A percentile compares a stretch with the other conserved stretches of the same genome.
phyloP scores from a whole-genome alignment of 2,888 invertebrate species.

The Tenthredo amoena region DNA sequence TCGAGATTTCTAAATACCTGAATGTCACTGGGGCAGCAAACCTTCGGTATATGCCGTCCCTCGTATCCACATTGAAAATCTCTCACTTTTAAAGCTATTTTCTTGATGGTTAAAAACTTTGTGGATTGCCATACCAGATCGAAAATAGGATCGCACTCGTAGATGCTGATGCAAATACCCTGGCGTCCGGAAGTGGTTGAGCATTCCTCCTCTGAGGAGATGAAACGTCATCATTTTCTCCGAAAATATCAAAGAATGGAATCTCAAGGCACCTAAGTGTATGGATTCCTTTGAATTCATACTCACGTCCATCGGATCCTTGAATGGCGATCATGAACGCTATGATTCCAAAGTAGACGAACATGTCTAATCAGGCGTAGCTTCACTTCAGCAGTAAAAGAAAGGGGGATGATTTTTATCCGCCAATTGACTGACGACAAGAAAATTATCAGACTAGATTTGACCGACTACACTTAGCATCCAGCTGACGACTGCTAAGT shows the following conservation, averaged over 20 bases:
- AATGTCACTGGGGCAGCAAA: constrained; percentile 77
- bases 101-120: constrained; percentile 60
- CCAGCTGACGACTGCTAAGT: not conserved
- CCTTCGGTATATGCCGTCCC: constrained; percentile 80
- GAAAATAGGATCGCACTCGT: constrained; percentile 71
- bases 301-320: constrained; percentile 28
- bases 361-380: not conserved
- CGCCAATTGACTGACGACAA: not conserved
- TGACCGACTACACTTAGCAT: not conserved
- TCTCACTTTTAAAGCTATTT: constrained; percentile 74
- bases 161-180: constrained; percentile 75
- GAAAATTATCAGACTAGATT: not conserved
- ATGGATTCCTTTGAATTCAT: not conserved
- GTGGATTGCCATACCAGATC: constrained; percentile 67
- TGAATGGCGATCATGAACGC: not conserved
- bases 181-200: constrained; percentile 65
- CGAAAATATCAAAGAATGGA: not conserved
- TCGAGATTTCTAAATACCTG: not conserved
- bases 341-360: not conserved
- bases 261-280: too few relatives aligned
- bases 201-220: constrained; percentile 64
- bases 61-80: constrained; percentile 85
- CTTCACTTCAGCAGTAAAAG: not conserved
- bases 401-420: not conserved
- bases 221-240: not conserved